Conservation (phyloP, 2,888 invertebrate species). For the Habroteleia sp. region DNA sequence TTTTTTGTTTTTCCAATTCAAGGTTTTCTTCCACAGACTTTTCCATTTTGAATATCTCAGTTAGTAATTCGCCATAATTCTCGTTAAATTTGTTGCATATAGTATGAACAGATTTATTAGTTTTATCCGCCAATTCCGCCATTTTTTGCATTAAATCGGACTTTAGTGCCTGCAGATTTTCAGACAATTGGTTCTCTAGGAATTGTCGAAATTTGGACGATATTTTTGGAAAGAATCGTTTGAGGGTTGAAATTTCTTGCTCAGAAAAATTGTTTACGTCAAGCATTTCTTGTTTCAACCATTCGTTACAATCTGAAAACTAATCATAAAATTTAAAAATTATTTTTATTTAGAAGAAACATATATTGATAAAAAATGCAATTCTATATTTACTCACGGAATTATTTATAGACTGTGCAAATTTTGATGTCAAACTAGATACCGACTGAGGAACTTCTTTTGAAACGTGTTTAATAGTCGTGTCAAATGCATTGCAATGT, state of each 20-base stretch:
- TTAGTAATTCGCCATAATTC: constrained; percentile 68
- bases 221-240: constrained; percentile 65
- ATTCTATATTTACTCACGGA: constrained; percentile 66
- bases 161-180: constrained; percentile 69
- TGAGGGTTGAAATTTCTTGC: constrained; percentile 66
- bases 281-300: constrained; percentile 68
- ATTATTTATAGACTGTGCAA: constrained; percentile 65
- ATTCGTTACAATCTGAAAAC: constrained; percentile 67
- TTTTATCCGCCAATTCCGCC: constrained; percentile 65
- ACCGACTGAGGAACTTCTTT: constrained; percentile 67
- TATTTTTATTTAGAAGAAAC: too few relatives aligned
- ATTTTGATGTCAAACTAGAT: constrained; percentile 58
- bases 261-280: constrained; percentile 66
- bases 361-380: neutral
- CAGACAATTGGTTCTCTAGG: constrained; percentile 71
- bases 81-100: constrained; percentile 66
- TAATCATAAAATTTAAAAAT: constrained; percentile 2
- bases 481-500: constrained; percentile 66
- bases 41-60: constrained; percentile 66
- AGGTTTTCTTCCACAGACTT: constrained; percentile 63
- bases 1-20: constrained; percentile 64
- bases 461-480: constrained; percentile 68
- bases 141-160: constrained; percentile 69
- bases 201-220: constrained; percentile 69
- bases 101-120: constrained; percentile 68